Conservation (phyloP, 2,888 invertebrate species). For the Augochlorella aurata region DNA sequence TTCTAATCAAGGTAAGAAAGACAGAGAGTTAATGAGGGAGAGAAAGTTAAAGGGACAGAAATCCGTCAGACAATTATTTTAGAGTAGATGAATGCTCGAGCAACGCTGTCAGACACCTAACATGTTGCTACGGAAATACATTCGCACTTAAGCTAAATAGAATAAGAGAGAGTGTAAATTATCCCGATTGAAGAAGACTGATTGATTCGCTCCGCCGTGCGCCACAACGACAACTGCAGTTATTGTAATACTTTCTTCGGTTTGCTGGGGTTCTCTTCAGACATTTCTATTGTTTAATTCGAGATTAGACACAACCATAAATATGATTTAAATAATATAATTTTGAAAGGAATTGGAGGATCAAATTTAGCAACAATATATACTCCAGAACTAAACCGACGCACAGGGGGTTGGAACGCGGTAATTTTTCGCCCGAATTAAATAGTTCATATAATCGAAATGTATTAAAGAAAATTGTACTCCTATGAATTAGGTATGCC, state of each 20-base stretch:
- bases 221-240: slow-evolving; percentile 13
- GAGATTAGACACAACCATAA: too few species aligned
- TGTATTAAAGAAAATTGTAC: too few species aligned
- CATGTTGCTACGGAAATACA: slow-evolving; percentile 12
- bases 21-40: slow-evolving; percentile 47
- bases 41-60: slow-evolving; percentile 37
- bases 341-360: too few species aligned
- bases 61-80: slow-evolving; percentile 26
- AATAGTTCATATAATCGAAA: too few species aligned
- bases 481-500: too few species aligned
- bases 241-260: not conserved
- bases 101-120: slow-evolving; percentile 15
- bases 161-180: slow-evolving; percentile 30
- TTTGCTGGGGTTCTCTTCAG: not conserved
- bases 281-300: too few species aligned
- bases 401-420: too few species aligned
- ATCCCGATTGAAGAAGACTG: slow-evolving; percentile 13
- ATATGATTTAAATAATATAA: too few species aligned
- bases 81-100: slow-evolving; percentile 25
- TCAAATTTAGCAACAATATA: too few species aligned
- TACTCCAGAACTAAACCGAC: too few species aligned
- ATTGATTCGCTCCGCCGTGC: slow-evolving; percentile 16
- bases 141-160: slow-evolving; percentile 24
- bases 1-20: slow-evolving; percentile 54
- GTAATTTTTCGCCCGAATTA: too few species aligned